Evolutionary conservation across 2,888 invertebrate genomes (phyloP).

Genomic region (Scaeva pyrastri): DNA sequence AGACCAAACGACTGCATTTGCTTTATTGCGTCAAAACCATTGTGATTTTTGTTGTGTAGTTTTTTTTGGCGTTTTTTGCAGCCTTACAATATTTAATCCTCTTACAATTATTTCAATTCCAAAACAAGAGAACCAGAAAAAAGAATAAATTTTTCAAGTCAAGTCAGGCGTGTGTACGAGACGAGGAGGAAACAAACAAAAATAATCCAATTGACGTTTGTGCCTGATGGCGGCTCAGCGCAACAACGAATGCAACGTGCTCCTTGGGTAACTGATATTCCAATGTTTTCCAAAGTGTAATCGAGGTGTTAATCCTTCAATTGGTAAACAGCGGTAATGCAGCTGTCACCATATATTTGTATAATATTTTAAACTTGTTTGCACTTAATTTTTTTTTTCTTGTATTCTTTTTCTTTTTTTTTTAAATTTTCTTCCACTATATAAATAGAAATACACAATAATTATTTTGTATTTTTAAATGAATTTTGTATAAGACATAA

Average conservation of each 20-base stretch:
- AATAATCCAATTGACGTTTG: conserved; percentile 71
- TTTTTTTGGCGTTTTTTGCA: conserved; percentile 18
- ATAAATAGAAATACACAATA: conserved; percentile 18
- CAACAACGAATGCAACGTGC: conserved; percentile 1
- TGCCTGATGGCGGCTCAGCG: conserved; percentile 10
- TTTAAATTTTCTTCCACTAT: conserved; percentile 16
- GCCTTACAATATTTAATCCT: conserved; percentile 57
- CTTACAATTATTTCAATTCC: conserved; percentile 56
- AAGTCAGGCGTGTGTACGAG: conserved; percentile 48
- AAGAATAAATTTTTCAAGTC: conserved; percentile 31
- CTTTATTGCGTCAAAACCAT: conserved; percentile 68
- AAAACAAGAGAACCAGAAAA: conserved; percentile 22
- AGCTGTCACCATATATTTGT: conserved; percentile 62
- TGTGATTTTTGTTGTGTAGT: conserved; percentile 7
- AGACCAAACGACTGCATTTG: conserved; percentile 45
- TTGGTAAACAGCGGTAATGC: conserved; percentile 63
- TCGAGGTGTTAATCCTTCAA: conserved; percentile 67
- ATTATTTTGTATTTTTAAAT: conserved; percentile 13
- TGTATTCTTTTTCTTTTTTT: conserved; percentile 20
- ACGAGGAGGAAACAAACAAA: conserved; percentile 58
- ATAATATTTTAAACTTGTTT: conserved; percentile 38
- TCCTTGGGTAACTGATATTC: conserved; percentile 63
- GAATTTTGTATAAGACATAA: conserved; percentile 11
- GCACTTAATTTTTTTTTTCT: conserved; percentile 15
- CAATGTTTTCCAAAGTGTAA: conserved; percentile 65